A percentile compares a stretch with the other conserved stretches of the same genome.
phyloP scores from a whole-genome alignment of 2,888 invertebrate genomes.

The Timema cristinae region DNA sequence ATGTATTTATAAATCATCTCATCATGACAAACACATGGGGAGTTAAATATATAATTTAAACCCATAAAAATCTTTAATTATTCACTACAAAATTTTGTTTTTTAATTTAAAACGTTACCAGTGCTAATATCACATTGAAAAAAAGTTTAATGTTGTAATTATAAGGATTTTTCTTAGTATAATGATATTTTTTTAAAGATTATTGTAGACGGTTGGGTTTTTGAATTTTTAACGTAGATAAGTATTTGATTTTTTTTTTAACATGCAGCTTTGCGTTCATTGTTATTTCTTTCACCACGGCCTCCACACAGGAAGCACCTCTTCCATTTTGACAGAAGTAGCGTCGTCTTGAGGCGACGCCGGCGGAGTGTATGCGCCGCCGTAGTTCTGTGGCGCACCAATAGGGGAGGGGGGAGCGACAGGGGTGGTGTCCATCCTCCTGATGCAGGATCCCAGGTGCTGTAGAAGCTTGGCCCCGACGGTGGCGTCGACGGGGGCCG shows the following conservation, averaged over 20 bases:
- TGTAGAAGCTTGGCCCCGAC: slow-evolving; percentile 54
- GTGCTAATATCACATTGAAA: no score
- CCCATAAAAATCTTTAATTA: no score
- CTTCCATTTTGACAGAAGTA: slow-evolving; percentile 3
- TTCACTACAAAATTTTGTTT: no score
- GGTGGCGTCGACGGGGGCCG: slow-evolving; percentile 48
- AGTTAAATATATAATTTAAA: no score
- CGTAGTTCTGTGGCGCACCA: slow-evolving; percentile 4
- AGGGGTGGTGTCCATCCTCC: slow-evolving; percentile 33
- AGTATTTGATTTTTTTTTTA: not conserved
- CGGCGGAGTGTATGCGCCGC: slow-evolving; percentile 22
- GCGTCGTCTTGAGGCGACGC: slow-evolving; percentile 21
- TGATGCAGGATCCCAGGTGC: slow-evolving; percentile 49
- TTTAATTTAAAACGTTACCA: no score
- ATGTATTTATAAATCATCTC: no score
- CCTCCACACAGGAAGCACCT: slow-evolving; percentile 26
- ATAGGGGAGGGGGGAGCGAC: slow-evolving; percentile 11
- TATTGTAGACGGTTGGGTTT: no score
- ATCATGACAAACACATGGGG: no score
- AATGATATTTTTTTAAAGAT: no score
- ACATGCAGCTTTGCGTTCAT: not conserved
- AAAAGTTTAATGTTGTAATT: not conserved
- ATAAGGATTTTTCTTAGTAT: not conserved
- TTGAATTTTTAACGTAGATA: no score
- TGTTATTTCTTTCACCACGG: slow-evolving; percentile 26